Conservation (phyloP, 2,888 invertebrate species). For the Thera obeliscata region DNA sequence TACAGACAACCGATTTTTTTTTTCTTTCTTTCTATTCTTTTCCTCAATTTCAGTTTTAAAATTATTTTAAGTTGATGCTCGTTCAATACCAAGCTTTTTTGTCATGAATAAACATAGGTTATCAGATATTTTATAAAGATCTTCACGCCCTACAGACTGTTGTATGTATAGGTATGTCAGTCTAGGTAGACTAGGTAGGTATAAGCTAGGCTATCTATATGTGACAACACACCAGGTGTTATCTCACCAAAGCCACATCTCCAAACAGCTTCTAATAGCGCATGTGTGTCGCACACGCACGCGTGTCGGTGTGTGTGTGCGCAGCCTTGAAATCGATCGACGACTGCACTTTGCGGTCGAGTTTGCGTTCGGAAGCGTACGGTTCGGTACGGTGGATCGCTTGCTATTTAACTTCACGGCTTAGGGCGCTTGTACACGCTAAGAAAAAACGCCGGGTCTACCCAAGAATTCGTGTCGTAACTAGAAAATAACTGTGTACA, state of each 20-base stretch:
- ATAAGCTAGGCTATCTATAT: neutral
- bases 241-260: slow-evolving; percentile 26
- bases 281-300: slow-evolving; percentile 12
- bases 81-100: no score
- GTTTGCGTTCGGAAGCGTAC: slow-evolving; percentile 58
- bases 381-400: slow-evolving; percentile 7
- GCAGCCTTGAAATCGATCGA: slow-evolving; percentile 77
- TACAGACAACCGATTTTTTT: no score
- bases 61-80: no score
- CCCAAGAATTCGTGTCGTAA: no score
- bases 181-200: neutral
- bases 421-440: neutral
- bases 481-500: no score
- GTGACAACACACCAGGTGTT: slow-evolving; percentile 19
- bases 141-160: neutral
- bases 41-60: no score
- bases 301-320: slow-evolving; percentile 42
- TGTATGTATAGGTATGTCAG: neutral
- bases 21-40: no score
- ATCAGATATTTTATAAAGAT: no score
- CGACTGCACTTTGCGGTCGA: slow-evolving; percentile 72
- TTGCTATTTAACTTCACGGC: slow-evolving; percentile 19
- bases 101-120: no score
- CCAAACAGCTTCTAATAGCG: slow-evolving; percentile 31
- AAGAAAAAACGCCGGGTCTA: no score